Conservation (phyloP, 1,140 invertebrate species). For the Drosophila lini region DNA sequence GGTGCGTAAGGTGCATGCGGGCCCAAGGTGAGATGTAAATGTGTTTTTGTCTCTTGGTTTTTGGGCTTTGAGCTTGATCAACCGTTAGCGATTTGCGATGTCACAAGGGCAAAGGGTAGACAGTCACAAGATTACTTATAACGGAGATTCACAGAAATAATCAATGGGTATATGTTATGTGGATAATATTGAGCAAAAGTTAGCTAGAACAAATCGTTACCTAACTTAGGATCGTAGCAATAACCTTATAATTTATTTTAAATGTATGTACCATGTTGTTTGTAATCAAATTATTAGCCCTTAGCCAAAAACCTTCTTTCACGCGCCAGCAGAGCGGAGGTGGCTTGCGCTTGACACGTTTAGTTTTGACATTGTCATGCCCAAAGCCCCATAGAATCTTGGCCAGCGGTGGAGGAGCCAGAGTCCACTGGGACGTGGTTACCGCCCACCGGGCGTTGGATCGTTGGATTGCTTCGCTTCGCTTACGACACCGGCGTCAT, state of each 20-base stretch:
- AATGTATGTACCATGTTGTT: neutral
- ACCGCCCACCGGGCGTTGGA: conserved; percentile 15
- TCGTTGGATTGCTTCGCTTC: conserved; percentile 7
- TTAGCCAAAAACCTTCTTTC: neutral
- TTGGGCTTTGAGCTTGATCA: conserved; percentile 40
- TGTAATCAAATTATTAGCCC: neutral
- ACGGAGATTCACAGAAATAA: neutral
- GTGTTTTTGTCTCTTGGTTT: conserved; percentile 1
- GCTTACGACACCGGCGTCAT: conserved; percentile 49
- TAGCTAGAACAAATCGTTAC: neutral
- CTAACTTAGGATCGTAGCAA: neutral
- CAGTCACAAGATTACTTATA: conserved; percentile 2
- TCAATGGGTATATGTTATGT: neutral
- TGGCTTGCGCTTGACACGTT: conserved; percentile 59
- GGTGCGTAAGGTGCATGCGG: conserved; percentile 24
- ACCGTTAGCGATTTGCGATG: conserved; percentile 58
- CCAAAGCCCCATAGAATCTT: conserved; percentile 60
- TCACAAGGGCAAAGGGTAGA: conserved; percentile 32
- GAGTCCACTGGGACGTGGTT: conserved; percentile 9
- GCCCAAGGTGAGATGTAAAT: conserved; percentile 74
- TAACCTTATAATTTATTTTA: neutral
- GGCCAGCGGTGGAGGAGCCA: conserved; percentile 16
- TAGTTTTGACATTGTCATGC: conserved; percentile 68
- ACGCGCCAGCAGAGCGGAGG: conserved; percentile 8
- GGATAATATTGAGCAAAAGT: neutral